Base-by-base conservation (phyloP, 2,888 invertebrate species). In the Molanna angustata region DNA sequence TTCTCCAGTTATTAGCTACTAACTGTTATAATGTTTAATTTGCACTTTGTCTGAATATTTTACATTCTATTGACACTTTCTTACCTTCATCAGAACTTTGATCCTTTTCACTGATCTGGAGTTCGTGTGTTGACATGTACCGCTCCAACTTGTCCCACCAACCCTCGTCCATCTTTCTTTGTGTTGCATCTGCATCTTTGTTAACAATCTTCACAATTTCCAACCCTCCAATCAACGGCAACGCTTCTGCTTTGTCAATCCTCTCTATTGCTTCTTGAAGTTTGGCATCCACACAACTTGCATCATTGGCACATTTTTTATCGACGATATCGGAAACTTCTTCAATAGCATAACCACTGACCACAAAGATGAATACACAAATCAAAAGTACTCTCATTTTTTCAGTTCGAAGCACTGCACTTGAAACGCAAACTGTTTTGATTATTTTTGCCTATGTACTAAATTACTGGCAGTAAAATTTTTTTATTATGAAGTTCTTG, bases 111-210 rank as follows among this genome's bases (percentile, higher is more conserved):
- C 20, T 35, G 2, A 41, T 32, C 2, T 20, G 20, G 16, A 79
- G 60, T 61, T 77, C 73, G 58, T 78, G 76, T 31, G 70, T 72
- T 44, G 67, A 64, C 57, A 79, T 62, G 62, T 74, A 79, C 54
- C 73, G 69, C 55, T 73, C 65, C 60, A 74, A 68, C 58, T 76
- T 72, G 57, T 76, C 76, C 54, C 71, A 70, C 61, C 58, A 51
- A 48, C 70, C 69, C 32, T 64, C 61, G 35, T 70, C 71, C 62
- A 74, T 57, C 4, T 37, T 39, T 18, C 37, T 17, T 27, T 37
- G 41, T 1, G 21, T 16, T 4, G 47, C 50, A 17, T 51, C 47
- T 19, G 17, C 19, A 19, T 41, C 41, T 4, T 37, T 37, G 9
- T 9, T 4, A 3, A 21, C 31, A 31, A 41, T 73, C 52, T 64